Evolutionary conservation across 2,113 vertebrate genomes (phyloP).

Genomic region (Zapus hudsonius): DNA sequence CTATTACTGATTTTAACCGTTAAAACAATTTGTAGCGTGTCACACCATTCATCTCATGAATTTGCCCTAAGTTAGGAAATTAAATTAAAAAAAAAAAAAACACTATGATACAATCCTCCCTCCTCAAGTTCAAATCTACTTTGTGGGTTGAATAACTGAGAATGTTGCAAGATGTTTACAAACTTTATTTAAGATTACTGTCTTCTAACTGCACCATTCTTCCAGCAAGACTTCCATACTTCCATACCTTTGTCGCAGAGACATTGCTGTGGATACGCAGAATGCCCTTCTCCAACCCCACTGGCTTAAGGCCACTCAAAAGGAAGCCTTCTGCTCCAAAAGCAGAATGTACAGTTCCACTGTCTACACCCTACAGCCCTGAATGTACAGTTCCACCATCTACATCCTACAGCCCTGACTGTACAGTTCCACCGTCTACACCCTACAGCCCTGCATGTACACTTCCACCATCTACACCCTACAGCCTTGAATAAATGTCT

Average conservation of each 20-base stretch:
- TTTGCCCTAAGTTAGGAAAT: neutral
- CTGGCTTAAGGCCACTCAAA: slow-evolving; percentile 8
- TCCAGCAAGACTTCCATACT: neutral
- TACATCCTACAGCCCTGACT: too few relatives aligned
- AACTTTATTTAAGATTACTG: slow-evolving; percentile 2
- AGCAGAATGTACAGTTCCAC: slow-evolving; percentile 17
- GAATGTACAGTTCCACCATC: too few relatives aligned
- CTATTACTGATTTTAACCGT: neutral
- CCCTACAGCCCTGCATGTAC: neutral
- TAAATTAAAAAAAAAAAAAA: slow-evolving; percentile 2
- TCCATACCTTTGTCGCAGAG: neutral
- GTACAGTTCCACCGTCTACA: neutral
- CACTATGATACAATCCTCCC: neutral
- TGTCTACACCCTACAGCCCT: neutral
- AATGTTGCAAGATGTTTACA: slow-evolving; percentile 27
- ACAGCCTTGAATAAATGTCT: too few relatives aligned
- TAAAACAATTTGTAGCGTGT: neutral
- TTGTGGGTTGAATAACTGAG: slow-evolving; percentile 8
- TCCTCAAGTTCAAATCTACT: slow-evolving; percentile 1
- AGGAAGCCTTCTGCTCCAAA: neutral
- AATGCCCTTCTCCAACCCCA: neutral
- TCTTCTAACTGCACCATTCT: slow-evolving; percentile 15
- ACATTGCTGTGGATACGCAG: neutral
- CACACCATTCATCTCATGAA: slow-evolving; percentile 1
- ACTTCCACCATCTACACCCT: too few relatives aligned